Conservation (phyloP, 1,140 invertebrate species). For the Teleogryllus occipitalis region DNA sequence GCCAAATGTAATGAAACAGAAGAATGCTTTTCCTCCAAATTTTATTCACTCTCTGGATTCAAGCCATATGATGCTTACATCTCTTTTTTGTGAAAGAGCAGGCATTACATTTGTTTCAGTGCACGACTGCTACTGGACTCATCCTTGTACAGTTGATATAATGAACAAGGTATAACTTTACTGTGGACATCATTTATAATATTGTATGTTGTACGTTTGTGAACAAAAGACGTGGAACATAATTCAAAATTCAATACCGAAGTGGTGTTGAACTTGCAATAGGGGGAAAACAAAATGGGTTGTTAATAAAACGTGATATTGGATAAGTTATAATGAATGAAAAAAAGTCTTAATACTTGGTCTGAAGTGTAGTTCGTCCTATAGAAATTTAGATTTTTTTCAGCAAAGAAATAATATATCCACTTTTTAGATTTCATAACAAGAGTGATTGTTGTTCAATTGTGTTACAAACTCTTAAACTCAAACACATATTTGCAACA, state of each 20-base stretch:
- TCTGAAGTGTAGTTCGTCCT: no score
- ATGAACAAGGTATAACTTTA: constrained; percentile 75
- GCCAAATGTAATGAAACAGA: constrained; percentile 85
- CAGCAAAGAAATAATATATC: no score
- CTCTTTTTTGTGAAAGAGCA: constrained; percentile 69
- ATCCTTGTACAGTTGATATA: constrained; percentile 71
- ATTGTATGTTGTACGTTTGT: not conserved
- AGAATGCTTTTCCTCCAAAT: constrained; percentile 97
- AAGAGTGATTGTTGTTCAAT: no score
- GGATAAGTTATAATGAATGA: not conserved
- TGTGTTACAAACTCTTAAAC: no score
- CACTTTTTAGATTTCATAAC: no score
- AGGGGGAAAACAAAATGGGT: not conserved
- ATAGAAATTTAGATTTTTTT: no score
- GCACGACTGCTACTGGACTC: constrained; percentile 99
- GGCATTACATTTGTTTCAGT: constrained; percentile 92
- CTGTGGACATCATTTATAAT: not conserved
- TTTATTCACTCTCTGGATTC: constrained; percentile 98
- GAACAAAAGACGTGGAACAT: not conserved
- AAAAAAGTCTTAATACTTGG: no score
- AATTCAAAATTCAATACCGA: not conserved
- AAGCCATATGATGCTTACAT: constrained; percentile 98
- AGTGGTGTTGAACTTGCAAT: not conserved
- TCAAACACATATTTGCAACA: no score
- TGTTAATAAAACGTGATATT: not conserved